phyloP scores from a whole-genome alignment of 2,888 invertebrate species.

The Apamea anceps region DNA sequence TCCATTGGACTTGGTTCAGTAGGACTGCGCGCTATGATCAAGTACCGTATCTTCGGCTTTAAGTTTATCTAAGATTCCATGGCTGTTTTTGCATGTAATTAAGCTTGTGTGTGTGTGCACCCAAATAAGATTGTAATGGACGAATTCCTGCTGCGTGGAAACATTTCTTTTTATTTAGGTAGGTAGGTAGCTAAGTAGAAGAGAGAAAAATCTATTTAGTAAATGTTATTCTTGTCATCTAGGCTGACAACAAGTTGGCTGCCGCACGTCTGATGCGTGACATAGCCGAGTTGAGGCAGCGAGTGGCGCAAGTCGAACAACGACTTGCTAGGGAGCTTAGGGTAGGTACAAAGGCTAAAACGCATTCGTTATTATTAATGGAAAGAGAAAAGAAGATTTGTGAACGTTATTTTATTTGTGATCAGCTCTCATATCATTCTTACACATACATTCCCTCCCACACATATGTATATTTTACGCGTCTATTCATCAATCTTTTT shows the following conservation, averaged over 20 bases:
- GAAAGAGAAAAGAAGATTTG: too few species aligned
- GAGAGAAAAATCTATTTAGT: too few species aligned
- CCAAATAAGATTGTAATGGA: not conserved
- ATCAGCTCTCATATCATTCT: too few species aligned
- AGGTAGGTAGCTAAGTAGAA: too few species aligned
- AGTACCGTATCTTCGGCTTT: too few species aligned
- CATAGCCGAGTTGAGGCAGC: conserved; percentile 86
- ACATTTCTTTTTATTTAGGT: not conserved
- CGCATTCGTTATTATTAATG: too few species aligned
- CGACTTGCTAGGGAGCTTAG: conserved; percentile 84
- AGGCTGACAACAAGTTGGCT: conserved; percentile 88
- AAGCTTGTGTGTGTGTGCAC: not conserved
- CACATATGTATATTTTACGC: too few species aligned
- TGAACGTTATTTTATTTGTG: too few species aligned
- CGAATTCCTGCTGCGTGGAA: not conserved
- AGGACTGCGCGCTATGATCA: too few species aligned
- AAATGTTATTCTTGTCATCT: not conserved
- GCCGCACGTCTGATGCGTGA: conserved; percentile 88
- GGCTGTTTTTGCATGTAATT: not conserved
- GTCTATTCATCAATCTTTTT: too few species aligned
- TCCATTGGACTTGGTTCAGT: too few species aligned
- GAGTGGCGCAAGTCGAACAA: conserved; percentile 85
- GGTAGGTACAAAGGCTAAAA: conserved; percentile 69
- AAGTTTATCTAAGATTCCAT: not conserved
- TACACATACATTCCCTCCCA: too few species aligned